Conservation (phyloP, 2,113 vertebrate genomes). For the Promerops cafer region DNA sequence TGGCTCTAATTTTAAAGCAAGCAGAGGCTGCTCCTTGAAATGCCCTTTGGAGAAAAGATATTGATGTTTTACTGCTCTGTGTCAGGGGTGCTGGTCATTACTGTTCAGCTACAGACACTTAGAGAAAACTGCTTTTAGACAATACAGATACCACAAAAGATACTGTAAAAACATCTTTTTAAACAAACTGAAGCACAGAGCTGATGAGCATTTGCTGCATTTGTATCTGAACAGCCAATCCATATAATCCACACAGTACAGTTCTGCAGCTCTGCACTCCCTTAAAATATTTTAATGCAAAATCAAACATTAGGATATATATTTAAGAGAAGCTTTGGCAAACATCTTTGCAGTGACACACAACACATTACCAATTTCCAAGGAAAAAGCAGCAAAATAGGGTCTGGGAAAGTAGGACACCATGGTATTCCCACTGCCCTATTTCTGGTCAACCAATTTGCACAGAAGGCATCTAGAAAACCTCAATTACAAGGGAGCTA, state of each 20-base stretch:
- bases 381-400: background rate
- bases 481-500: background rate
- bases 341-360: background rate
- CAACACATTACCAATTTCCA: background rate
- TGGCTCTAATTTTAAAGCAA: background rate
- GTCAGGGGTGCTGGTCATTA: background rate
- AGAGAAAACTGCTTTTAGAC: background rate
- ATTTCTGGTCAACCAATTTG: background rate
- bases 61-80: background rate
- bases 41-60: background rate
- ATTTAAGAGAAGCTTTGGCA: background rate
- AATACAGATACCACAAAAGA: background rate
- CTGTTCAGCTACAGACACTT: background rate
- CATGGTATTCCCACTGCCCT: background rate
- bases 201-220: background rate
- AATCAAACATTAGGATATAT: background rate
- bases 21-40: background rate
- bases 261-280: background rate
- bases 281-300: background rate
- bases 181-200: background rate
- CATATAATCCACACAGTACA: background rate
- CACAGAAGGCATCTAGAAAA: background rate
- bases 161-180: background rate
- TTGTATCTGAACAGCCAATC: background rate
- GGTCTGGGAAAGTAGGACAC: constrained; percentile 22